These are phyloP conservation scores for Calidris pygmaea DNA, from an alignment of 2,113 vertebrate species.

Conservation along the genomic window DNA sequence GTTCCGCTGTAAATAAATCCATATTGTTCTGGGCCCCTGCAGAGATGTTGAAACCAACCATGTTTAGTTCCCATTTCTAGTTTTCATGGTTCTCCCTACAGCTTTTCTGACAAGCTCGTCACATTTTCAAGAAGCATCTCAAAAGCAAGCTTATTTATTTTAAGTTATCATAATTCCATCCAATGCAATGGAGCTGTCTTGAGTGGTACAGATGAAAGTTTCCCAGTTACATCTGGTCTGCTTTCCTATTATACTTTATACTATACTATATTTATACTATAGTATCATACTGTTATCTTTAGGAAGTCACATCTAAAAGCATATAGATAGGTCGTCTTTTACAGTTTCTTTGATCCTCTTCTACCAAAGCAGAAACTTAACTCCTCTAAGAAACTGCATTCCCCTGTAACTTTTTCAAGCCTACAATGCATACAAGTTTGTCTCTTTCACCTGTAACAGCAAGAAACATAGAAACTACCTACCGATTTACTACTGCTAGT, in stretches of 20 bases:
- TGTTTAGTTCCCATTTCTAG: background rate
- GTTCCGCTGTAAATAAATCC: background rate
- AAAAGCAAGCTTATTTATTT: background rate
- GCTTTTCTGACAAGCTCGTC: background rate
- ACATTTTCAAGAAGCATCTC: background rate
- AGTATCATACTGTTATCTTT: background rate
- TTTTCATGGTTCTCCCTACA: background rate
- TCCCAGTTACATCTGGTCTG: background rate
- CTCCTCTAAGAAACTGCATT: conserved; percentile 15
- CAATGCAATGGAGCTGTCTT: background rate
- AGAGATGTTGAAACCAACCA: background rate
- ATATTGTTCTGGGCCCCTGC: background rate
- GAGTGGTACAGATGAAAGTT: background rate
- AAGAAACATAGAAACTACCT: background rate
- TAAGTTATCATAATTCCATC: background rate
- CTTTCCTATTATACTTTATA: background rate
- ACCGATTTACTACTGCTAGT: background rate
- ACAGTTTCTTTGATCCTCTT: conserved; percentile 26
- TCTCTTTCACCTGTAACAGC: background rate
- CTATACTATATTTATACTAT: background rate
- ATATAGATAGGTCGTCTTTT: background rate
- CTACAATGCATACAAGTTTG: background rate
- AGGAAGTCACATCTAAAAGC: background rate
- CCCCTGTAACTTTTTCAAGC: conserved; percentile 1
- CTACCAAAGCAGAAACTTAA: conserved; percentile 20